Base-by-base conservation (phyloP, 2,888 invertebrate genomes). In the Plebejus argus region DNA sequence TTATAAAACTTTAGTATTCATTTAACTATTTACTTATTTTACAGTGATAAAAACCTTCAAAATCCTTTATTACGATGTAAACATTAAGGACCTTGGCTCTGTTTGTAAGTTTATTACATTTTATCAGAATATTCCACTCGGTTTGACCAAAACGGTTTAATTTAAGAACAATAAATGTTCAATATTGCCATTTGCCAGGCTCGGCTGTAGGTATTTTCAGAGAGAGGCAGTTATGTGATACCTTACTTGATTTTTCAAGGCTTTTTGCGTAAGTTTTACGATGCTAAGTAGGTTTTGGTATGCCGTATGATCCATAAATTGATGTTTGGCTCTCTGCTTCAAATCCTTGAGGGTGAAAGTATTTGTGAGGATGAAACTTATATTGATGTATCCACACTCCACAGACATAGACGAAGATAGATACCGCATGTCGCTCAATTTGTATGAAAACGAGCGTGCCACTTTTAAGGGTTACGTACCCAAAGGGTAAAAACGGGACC, bases 111-210 rank as follows among this genome's bases (percentile, higher is more conserved):
- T 71, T 71, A 74, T 49, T 49, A 72, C 45, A 72, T 49, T 20
- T 72, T 72, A 45, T 72, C 28, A 20, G 23, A 28, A 53, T 74
- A 45, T 74, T 74, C 49, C 28, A 18, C 74, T 53, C 18, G 28
- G 28, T 53, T 74, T 74, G 74, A 28, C 74, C 74, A 28, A 49
- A 74, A 74, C 8, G 53, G 74, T 74, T 53, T 74, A 49, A 45
- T 74, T 49, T 49, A 49, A 33, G 74, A 28, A 74, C 74, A 28
- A 53, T 74, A 74, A 74, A 74, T 53, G 74, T 72, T 72, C 15
- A 12, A 66, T 74, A 74, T 49, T 53, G 23, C 74, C 23, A 23
- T 23, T 45, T 28, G 28, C 28, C 28, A 74, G 49, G 72, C 45
- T 7, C 49, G 6, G 71, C n/a, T 45, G 45, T 45, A 45, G 23